Evolutionary conservation across 1,140 invertebrate genomes (phyloP), one percentile per base, ranked within the genome.

Genomic region (Tetragonula clypearis): DNA sequence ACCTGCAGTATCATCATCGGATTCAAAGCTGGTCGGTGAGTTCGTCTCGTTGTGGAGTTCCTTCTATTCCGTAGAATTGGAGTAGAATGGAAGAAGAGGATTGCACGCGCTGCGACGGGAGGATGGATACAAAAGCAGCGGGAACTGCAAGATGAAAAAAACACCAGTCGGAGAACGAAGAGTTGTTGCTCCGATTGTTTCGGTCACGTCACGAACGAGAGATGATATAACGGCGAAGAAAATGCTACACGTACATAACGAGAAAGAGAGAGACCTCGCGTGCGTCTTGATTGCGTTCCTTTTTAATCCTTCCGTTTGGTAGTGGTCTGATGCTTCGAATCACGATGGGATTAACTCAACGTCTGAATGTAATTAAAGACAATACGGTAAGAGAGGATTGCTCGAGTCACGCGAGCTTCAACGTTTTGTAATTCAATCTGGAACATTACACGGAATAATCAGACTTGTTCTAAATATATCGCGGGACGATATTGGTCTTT

Each of bases 51-150:
- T 35, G 62, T 62, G 23, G 73, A 65, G 56, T 58, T 80, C 74
- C 84, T 85, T 75, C 60, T 75, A 85, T 69, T 75, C 79, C 53
- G 58, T 49, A 53, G 87, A 83, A 88, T 88, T 86, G 87, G 56
- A 58, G 73, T 85, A 87, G 83, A 82, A 88, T 49, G 65, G 68
- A 60, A 86, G 41, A 49, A 85, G 77, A 79, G 71, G 35, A 69
- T 84, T 81, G 30, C n/a, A 35, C n/a, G 60, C 23, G 68, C 53
- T 6, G 41, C 41, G 41, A 6, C 41, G 8, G 68, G 65, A n/a
- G 49, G 30, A 30, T 12, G 69, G 55, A 72, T 81, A 81, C 79
- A 85, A 85, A 84, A 26, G 71, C 60, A 14, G 30, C 82, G 79
- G 84, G 9, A 79, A 84, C 41, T 71, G 82, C 23, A 84, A 84